Conservation (phyloP, 64 coral and sea anemone species). For the Porites australiensis region DNA sequence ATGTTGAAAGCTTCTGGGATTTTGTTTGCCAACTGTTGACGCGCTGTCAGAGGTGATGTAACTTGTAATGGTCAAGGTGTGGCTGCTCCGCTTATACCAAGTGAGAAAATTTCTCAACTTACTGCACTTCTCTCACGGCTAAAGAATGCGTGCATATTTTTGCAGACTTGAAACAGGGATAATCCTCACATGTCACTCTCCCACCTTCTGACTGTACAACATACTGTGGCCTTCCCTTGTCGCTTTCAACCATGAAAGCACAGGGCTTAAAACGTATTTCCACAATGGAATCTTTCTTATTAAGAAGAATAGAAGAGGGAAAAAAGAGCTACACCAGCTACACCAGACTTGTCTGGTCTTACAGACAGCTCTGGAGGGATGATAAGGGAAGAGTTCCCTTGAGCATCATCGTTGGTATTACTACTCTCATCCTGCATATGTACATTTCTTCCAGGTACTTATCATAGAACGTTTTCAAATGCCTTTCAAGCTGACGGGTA, state of each 20-base stretch:
- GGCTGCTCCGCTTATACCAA: neutral
- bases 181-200: slow-evolving; percentile 8
- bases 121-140: neutral
- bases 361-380: neutral
- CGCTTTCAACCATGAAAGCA: slow-evolving; percentile 12
- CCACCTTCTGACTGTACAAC: neutral
- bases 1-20: neutral
- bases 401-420: too few species aligned
- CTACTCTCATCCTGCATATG: too few species aligned
- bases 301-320: neutral
- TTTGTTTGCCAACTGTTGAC: slow-evolving; percentile 5
- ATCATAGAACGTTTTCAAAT: slow-evolving; percentile 42
- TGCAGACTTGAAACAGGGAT: neutral
- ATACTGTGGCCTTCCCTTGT: slow-evolving; percentile 21
- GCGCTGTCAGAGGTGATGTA: slow-evolving; percentile 1
- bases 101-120: neutral
- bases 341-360: neutral
- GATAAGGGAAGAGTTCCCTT: neutral
- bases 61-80: neutral
- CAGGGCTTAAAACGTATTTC: neutral
- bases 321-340: slow-evolving; percentile 20
- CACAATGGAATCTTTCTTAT: slow-evolving; percentile 17
- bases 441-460: too few species aligned
- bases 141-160: slow-evolving; percentile 20
- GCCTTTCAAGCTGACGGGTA: neutral